Percentiles rank a stretch among this genome's conserved stretches.
Conservation (phyloP, 2,113 vertebrate species). For the Tyto alba region DNA sequence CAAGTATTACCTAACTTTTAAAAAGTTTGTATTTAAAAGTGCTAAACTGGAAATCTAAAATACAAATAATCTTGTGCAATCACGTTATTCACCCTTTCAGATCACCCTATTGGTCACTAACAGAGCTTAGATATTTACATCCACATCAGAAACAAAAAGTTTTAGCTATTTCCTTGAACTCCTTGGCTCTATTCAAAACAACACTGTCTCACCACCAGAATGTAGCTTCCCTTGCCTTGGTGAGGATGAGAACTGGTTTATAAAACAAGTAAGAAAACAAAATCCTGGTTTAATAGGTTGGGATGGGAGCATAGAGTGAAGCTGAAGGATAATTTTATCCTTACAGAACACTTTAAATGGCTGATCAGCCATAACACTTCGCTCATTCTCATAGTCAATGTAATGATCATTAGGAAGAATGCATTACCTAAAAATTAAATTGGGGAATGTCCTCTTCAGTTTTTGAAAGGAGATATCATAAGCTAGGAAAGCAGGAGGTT, state of each 20-base stretch:
- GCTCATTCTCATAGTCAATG: neutral
- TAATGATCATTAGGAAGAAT: neutral
- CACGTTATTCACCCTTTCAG: rapidly evolving
- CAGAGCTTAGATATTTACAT: neutral
- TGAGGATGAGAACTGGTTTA: neutral
- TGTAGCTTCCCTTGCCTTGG: neutral
- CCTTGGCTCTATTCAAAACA: neutral
- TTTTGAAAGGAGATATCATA: neutral
- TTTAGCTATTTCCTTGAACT: neutral
- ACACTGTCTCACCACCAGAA: neutral
- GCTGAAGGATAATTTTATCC: neutral
- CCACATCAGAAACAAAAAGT: neutral
- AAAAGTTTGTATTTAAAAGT: neutral
- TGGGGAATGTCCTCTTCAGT: neutral
- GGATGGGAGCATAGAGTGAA: neutral
- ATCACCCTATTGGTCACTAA: neutral
- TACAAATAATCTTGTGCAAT: neutral
- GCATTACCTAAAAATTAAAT: neutral
- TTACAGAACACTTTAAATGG: neutral
- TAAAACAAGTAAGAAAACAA: neutral
- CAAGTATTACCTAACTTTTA: neutral
- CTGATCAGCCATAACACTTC: neutral
- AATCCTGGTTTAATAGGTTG: neutral
- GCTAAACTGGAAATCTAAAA: neutral
- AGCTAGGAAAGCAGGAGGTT: neutral